Base-by-base conservation (phyloP, 2,113 vertebrate species). In the Burhinus bistriatus region DNA sequence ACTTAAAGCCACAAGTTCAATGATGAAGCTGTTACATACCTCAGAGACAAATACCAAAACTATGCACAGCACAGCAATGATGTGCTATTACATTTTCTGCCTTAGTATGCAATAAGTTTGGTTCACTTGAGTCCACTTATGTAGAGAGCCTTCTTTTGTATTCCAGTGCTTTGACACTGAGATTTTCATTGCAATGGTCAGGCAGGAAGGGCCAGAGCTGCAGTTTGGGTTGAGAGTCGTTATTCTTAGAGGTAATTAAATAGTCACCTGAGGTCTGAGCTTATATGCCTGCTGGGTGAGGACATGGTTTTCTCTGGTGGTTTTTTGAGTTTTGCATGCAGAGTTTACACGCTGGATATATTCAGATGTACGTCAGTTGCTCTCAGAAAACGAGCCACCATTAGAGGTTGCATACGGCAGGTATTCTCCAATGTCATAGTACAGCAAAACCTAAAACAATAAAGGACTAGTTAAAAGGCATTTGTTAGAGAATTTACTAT, bases 1-100 rank as follows among this genome's bases (percentile, higher is more conserved):
- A 36, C 47, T n/a, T 34, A 23, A 18, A 79, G 47, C 7, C 36
- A 4, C 1, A 13, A 5, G 7, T 40, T 66, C 30, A 26, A 0
- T 38, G 51, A 26, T 51, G 42, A 57, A 68, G 40, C 61, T 82
- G 36, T 42, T 78, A 8, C 0, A 1, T 11, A 29, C 29, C 29
- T 73, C 12, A 42, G 72, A 80, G 70, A n/a, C 26, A 26, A 81
- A 32, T 1, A 30, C 36, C 47, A 12, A 22, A 14, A 1, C 21
- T 19, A 3, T 30, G 58, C 27, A 34, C 7, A 71, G 70, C 42
- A 7, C 21, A 70, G 69, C 40, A 72, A 17, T 5, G 38, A 34
- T 30, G 34, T 27, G 26, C 66, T 57, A n/a, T 5, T 36, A 9
- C 4, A 26, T 55, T 6, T 16, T 64, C 59, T 92, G n/a, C 49